phyloP scores from a whole-genome alignment of 1,140 invertebrate genomes.

The Globodera rostochiensis region DNA sequence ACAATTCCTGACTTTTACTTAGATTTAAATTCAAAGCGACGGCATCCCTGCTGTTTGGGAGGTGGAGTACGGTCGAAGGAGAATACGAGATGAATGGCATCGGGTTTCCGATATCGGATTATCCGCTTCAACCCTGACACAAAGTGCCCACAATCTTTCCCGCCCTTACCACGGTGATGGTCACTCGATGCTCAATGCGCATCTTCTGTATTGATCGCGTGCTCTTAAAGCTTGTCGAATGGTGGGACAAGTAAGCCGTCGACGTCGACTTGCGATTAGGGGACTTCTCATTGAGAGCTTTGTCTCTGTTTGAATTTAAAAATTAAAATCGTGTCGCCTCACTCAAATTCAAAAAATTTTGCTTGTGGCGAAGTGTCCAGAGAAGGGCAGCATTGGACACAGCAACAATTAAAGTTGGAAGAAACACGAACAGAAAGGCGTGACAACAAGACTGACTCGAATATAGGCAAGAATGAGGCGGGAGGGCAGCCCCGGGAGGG shows the following conservation, averaged over 20 bases:
- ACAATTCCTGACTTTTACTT: too few species aligned
- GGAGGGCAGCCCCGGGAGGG: neutral
- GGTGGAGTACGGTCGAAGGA: too few species aligned
- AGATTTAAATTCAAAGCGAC: too few species aligned
- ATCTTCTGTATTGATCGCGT: conserved; percentile 24
- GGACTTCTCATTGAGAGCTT: neutral
- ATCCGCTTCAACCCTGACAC: too few species aligned
- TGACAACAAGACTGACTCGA: conserved; percentile 30
- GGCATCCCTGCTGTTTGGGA: too few species aligned
- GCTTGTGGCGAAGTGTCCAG: conserved; percentile 26
- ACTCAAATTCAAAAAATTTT: neutral
- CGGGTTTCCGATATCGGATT: too few species aligned
- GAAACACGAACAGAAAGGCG: conserved; percentile 35
- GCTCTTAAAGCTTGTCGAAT: neutral
- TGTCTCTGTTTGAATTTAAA: conserved; percentile 19
- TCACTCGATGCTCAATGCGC: conserved; percentile 34
- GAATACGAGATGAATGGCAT: too few species aligned
- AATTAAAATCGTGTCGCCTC: neutral
- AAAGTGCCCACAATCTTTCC: too few species aligned
- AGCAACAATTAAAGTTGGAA: conserved; percentile 33
- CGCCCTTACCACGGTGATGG: too few species aligned
- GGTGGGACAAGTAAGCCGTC: neutral
- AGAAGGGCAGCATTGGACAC: conserved; percentile 31
- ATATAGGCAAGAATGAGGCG: conserved; percentile 18
- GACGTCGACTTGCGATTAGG: neutral